Conservation (phyloP, 2,888 invertebrate genomes). For the Miltochrista miniata region DNA sequence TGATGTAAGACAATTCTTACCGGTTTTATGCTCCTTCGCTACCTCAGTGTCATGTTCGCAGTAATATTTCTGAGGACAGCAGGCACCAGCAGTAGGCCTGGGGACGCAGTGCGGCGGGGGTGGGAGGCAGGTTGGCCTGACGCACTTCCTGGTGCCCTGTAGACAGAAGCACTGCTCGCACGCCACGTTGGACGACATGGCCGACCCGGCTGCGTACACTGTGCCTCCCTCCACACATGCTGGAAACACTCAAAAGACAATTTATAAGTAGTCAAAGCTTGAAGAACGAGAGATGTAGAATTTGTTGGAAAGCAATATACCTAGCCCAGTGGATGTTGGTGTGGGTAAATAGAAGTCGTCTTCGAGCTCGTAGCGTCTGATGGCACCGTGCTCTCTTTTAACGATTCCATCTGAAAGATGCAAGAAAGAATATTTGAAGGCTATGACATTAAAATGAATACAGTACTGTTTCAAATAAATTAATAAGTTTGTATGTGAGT, state of each 20-base stretch:
- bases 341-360: constrained; percentile 19
- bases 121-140: constrained; percentile 91
- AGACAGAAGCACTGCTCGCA: constrained; percentile 96
- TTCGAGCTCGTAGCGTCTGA: constrained; percentile 43
- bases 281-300: background rate
- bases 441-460: too few species aligned
- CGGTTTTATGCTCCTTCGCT: constrained; percentile 7
- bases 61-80: constrained; percentile 93
- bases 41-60: constrained; percentile 58
- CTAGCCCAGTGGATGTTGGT: constrained; percentile 48
- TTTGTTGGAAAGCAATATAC: constrained; percentile 35
- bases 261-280: constrained; percentile 31
- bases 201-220: constrained; percentile 91
- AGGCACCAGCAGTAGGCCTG: constrained; percentile 85
- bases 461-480: too few species aligned
- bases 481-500: too few species aligned
- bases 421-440: background rate
- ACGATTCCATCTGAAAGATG: constrained; percentile 55
- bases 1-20: too few species aligned
- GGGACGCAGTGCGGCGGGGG: constrained; percentile 88
- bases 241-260: constrained; percentile 62
- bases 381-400: constrained; percentile 53
- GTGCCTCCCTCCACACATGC: constrained; percentile 89
- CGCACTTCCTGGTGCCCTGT: constrained; percentile 88
- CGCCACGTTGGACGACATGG: constrained; percentile 90